phyloP scores from a whole-genome alignment of 2,113 vertebrate species.

The Pandion haliaetus region DNA sequence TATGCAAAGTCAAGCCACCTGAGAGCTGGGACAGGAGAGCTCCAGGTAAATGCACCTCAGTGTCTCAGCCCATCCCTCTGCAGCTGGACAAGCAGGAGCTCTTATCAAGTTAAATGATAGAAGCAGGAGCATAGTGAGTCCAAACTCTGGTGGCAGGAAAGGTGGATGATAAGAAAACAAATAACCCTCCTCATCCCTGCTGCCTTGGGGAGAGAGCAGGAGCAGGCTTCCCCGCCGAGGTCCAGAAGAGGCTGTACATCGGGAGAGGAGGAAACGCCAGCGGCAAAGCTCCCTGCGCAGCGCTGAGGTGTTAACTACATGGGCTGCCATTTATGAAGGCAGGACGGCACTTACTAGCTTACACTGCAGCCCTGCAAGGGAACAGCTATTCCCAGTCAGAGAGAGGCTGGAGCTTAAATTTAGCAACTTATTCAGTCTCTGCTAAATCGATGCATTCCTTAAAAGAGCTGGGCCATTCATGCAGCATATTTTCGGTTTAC shows the following conservation, averaged over 20 bases:
- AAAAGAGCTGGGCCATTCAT: conserved; percentile 16
- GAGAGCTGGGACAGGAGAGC: not conserved
- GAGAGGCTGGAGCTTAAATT: not conserved
- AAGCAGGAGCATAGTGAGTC: not conserved
- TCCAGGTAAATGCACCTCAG: fast-evolving
- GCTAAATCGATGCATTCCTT: conserved; percentile 38
- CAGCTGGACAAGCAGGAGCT: not conserved
- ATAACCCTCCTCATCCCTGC: not conserved
- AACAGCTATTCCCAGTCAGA: not conserved
- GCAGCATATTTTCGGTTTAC: conserved; percentile 56
- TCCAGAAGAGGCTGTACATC: fast-evolving
- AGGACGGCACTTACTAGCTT: not conserved
- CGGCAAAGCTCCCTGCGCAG: not conserved
- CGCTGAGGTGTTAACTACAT: not conserved
- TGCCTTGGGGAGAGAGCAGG: not conserved
- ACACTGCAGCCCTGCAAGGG: not conserved
- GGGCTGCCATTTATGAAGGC: not conserved
- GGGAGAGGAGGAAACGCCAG: not conserved
- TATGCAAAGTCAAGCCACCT: not conserved
- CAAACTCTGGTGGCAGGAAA: not conserved
- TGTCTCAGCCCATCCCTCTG: not conserved
- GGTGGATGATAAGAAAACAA: not conserved
- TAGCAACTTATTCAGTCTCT: not conserved
- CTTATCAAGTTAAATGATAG: not conserved
- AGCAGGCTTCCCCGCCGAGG: not conserved